Evolutionary conservation across 1,140 invertebrate genomes (phyloP).

Genomic region (Steinernema khuongi): DNA sequence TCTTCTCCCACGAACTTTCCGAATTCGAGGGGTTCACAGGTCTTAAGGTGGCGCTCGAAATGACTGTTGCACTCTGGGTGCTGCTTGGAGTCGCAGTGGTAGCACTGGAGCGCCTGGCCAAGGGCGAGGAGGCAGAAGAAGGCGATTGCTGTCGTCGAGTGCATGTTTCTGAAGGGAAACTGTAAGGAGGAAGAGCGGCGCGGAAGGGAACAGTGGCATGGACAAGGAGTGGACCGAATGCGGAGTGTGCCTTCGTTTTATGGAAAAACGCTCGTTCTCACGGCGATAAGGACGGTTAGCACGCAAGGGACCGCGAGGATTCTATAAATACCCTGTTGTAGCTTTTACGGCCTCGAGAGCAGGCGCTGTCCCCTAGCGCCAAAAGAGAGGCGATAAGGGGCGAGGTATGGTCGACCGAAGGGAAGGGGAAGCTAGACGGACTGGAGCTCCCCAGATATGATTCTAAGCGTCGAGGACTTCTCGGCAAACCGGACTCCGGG

Average conservation of each 20-base stretch:
- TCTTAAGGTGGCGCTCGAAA: neutral
- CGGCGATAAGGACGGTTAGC: neutral
- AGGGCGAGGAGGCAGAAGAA: neutral
- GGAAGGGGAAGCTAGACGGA: no score
- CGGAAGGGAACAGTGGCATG: neutral
- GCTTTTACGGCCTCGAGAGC: neutral
- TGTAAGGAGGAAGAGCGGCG: neutral
- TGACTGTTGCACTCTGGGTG: neutral
- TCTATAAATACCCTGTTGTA: neutral
- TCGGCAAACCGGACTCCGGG: no score
- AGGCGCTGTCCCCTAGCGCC: no score
- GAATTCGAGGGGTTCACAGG: neutral
- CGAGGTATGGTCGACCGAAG: no score
- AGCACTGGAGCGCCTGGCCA: neutral
- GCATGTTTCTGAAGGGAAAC: slow-evolving; percentile 1
- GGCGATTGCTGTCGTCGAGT: neutral
- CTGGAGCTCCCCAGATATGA: no score
- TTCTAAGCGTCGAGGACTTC: no score
- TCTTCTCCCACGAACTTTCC: slow-evolving; percentile 1
- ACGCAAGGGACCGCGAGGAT: neutral
- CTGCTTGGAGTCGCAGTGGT: neutral
- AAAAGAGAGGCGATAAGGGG: no score
- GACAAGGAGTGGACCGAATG: neutral
- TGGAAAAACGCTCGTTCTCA: slow-evolving; percentile 2
- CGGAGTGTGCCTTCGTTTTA: slow-evolving; percentile 2